Percentiles rank a stretch among this genome's conserved stretches.
Evolutionary conservation across 2,888 invertebrate genomes (phyloP).

Genomic region (Apamea anceps): DNA sequence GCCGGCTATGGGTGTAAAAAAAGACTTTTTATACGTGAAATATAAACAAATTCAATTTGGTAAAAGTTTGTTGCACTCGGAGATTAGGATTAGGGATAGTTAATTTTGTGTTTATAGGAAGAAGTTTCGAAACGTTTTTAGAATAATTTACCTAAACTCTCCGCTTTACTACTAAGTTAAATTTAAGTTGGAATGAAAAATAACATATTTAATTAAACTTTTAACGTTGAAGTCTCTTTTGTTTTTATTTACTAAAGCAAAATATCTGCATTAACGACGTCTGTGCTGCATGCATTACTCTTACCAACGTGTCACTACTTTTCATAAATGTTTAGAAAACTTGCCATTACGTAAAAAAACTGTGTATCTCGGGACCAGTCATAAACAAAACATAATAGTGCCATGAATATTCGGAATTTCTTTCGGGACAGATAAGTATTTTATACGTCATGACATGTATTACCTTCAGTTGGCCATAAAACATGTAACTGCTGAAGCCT

Average conservation of each 20-base stretch:
- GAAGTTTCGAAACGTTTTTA: not conserved
- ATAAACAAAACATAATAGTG: slow-evolving; percentile 20
- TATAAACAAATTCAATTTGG: not conserved
- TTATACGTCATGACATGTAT: slow-evolving; percentile 9
- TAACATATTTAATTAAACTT: not conserved
- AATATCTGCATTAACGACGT: not conserved
- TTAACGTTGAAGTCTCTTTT: not conserved
- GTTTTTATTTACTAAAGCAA: not conserved
- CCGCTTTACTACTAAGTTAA: not conserved
- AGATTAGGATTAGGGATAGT: not conserved
- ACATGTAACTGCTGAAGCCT: slow-evolving; percentile 9
- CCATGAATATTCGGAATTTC: slow-evolving; percentile 37
- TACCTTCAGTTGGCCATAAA: slow-evolving; percentile 27
- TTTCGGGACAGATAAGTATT: slow-evolving; percentile 29
- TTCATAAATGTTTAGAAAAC: not conserved
- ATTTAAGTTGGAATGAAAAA: not conserved
- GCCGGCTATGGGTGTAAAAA: not conserved
- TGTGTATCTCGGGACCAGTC: slow-evolving; percentile 1
- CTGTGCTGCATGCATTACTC: not conserved
- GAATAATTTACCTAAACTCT: slow-evolving; percentile 4
- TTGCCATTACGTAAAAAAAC: not conserved
- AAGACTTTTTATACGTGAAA: not conserved
- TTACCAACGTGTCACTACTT: not conserved
- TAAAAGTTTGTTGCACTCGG: not conserved
- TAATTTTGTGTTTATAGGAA: not conserved